A percentile compares a stretch with the other conserved stretches of the same genome.
phyloP scores from a whole-genome alignment of 1,140 invertebrate species.

The Hycleus cichorii region DNA sequence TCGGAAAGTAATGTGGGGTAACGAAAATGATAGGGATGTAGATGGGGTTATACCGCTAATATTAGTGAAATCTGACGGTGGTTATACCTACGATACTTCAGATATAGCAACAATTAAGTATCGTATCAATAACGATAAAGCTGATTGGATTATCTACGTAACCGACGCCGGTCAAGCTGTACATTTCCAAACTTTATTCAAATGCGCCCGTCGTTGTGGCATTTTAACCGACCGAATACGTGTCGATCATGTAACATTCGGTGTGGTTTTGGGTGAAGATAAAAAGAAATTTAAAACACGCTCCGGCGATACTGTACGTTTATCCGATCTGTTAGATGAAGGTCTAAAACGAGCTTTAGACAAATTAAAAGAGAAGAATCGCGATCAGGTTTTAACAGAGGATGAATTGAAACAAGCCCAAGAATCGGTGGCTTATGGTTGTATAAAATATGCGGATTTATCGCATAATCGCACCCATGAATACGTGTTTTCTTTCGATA shows the following conservation, averaged over 20 bases:
- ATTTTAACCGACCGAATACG: slow-evolving; percentile 55
- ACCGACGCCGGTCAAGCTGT: slow-evolving; percentile 88
- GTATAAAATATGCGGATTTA: slow-evolving; percentile 98
- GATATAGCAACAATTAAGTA: slow-evolving; percentile 91
- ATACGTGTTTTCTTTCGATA: slow-evolving; percentile 98
- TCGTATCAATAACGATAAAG: slow-evolving; percentile 81
- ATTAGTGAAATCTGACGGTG: slow-evolving; percentile 95
- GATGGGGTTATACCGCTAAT: slow-evolving; percentile 73
- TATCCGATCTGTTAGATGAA: slow-evolving; percentile 91
- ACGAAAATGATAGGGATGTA: slow-evolving; percentile 41
- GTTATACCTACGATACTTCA: slow-evolving; percentile 98
- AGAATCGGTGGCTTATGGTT: slow-evolving; percentile 92
- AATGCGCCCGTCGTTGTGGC: slow-evolving; percentile 62
- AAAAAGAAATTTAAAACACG: slow-evolving; percentile 99
- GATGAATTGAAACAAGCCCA: slow-evolving; percentile 81
- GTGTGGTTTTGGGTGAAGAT: slow-evolving; percentile 96
- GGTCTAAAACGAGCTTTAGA: slow-evolving; percentile 76
- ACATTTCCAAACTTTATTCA: slow-evolving; percentile 75
- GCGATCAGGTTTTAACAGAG: slow-evolving; percentile 76
- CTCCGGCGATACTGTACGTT: slow-evolving; percentile 90
- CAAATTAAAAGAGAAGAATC: slow-evolving; percentile 85
- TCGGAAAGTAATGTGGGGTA: slow-evolving; percentile 85
- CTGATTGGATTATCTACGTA: slow-evolving; percentile 90
- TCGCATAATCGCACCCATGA: slow-evolving; percentile 89
- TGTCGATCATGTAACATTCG: slow-evolving; percentile 91